Percentiles rank a stretch among this genome's conserved stretches.
Conservation (phyloP, 1,140 invertebrate species). For the Papilio aristodemus region DNA sequence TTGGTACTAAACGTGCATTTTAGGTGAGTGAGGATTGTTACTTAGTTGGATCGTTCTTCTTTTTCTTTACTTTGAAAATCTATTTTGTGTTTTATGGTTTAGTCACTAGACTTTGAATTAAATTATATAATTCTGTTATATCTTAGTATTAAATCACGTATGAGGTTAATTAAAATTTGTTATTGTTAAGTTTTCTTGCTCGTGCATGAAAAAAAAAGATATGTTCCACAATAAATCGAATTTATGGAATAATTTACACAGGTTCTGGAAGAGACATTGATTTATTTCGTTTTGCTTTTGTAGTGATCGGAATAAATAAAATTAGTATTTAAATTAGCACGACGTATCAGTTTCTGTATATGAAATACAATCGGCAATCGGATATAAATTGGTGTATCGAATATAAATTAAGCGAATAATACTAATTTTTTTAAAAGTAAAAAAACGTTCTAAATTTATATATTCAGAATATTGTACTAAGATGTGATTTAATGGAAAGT, state of each 20-base stretch:
- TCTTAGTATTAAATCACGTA: slow-evolving; percentile 2
- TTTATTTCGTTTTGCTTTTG: slow-evolving; percentile 7
- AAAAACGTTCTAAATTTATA: not conserved
- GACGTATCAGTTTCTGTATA: too few relatives aligned
- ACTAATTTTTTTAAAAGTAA: not conserved
- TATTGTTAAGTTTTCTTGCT: slow-evolving; percentile 11
- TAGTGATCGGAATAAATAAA: not conserved
- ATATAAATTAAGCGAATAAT: not conserved
- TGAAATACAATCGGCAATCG: too few relatives aligned
- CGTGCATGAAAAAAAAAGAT: slow-evolving; percentile 22
- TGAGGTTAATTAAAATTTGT: not conserved
- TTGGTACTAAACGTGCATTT: slow-evolving; percentile 98
- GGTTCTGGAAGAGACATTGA: not conserved
- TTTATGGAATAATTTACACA: not conserved
- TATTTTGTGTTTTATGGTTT: slow-evolving; percentile 31
- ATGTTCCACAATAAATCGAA: slow-evolving; percentile 6
- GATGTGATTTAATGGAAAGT: too few relatives aligned
- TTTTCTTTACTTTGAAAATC: slow-evolving; percentile 15
- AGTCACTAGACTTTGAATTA: not conserved
- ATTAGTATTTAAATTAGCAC: not conserved
- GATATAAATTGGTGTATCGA: not conserved
- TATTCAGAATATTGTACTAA: not conserved
- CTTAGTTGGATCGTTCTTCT: slow-evolving; percentile 33
- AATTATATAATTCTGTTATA: not conserved
- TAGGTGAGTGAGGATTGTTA: slow-evolving; percentile 84